Evolutionary conservation across 2,797 vertebrate genomes (phyloP), one percentile per base, ranked within the genome.

Genomic region (Muscicapa striata): DNA sequence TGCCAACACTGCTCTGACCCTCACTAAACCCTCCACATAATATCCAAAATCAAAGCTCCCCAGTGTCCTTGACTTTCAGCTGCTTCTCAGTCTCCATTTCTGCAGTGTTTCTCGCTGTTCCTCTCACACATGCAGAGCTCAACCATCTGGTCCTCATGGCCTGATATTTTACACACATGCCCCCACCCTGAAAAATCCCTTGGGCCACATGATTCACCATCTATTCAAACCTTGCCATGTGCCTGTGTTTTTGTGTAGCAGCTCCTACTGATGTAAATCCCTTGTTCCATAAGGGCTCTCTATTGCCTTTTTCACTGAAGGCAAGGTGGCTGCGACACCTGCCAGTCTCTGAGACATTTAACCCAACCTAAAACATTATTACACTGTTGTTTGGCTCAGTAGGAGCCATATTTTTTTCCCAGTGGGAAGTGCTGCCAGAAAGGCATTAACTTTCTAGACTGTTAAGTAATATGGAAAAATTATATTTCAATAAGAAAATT

Each of bases 381-480:
- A 64, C 58, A 80, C 34, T 84, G 66, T 81, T 94, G 61, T 86
- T 96, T 94, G 83, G 89, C 91, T 69, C 67, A 89, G 79, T 58
- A 81, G 48, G 49, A 94, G 64, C 59, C 11, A 0, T 51, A 20
- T 40, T 62, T 88, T 80, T 77, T 87, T 23, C 45, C 77, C 89
- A 77, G 41, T 82, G 76, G 46, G 51, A 94, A 81, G 32, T 54
- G 38, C 41, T 94, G 89, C 87, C 85, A 92, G 73, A 93, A 94
- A 78, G 54, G 63, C 74, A 93, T 87, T 83, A 85, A 90, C 93
- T 93, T 95, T 96, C 91, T 86, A 94, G 94, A 95, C 92, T 79
- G 88, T 93, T 95, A 95, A 95, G 89, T 93, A 84, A 95, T 94
- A 64, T 61, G 93, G 95, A 96, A 96, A 95, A 96, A 95, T 75